Evolutionary conservation across 92 coral and sea anemone genomes (phyloP).

Genomic region (Epizoanthus illoricatus): DNA sequence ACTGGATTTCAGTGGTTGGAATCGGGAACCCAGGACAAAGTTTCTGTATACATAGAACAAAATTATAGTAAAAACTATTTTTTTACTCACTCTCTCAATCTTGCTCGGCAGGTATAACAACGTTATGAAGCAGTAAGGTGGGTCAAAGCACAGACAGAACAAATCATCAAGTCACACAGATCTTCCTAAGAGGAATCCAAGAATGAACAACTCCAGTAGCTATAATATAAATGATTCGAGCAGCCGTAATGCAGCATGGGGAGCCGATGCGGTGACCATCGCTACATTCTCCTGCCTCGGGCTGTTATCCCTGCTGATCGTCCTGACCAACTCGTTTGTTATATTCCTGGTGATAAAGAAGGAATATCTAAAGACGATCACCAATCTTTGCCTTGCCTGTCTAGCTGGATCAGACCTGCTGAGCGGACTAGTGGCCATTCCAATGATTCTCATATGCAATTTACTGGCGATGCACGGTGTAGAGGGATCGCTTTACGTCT

Average conservation of each 20-base stretch:
- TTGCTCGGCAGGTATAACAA: too few species aligned
- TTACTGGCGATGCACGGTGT: neutral
- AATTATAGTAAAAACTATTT: too few species aligned
- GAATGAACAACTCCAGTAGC: neutral
- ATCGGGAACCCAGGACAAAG: too few species aligned
- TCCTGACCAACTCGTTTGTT: slow-evolving; percentile 61
- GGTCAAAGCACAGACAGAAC: too few species aligned
- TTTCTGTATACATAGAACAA: too few species aligned
- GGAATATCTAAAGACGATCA: slow-evolving; percentile 55
- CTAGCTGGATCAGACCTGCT: slow-evolving; percentile 72
- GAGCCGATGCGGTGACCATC: neutral
- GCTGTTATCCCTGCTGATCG: slow-evolving; percentile 31
- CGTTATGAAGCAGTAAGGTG: too few species aligned
- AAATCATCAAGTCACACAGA: too few species aligned
- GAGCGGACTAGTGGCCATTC: slow-evolving; percentile 66
- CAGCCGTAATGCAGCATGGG: neutral
- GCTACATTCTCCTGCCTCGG: slow-evolving; percentile 24
- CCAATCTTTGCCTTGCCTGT: slow-evolving; percentile 74
- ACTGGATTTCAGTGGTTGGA: too few species aligned
- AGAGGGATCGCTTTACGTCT: slow-evolving; percentile 24
- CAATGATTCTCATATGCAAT: slow-evolving; percentile 65
- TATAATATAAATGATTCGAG: neutral
- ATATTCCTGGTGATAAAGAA: slow-evolving; percentile 48
- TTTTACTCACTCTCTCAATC: too few species aligned
- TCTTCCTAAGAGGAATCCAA: too few species aligned